A percentile compares a stretch with the other conserved stretches of the same genome.
Conservation (phyloP, 2,113 vertebrate genomes). For the Dasyurus viverrinus region DNA sequence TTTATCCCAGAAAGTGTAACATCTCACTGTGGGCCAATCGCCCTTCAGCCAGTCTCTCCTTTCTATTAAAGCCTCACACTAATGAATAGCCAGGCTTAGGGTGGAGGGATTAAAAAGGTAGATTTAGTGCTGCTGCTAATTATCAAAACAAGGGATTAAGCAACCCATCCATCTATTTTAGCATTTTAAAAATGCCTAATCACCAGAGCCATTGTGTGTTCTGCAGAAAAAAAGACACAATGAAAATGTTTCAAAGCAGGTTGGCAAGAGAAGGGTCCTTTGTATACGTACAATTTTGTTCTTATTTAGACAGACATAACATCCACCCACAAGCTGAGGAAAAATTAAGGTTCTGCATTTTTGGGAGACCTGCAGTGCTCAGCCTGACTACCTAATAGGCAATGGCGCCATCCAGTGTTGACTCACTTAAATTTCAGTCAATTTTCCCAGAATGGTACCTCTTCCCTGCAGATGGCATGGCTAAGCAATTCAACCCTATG, state of each 20-base stretch:
- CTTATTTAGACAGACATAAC: not conserved
- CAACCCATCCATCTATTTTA: not conserved
- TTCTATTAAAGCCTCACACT: conserved; percentile 4
- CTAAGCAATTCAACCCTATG: not conserved
- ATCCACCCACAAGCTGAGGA: not conserved
- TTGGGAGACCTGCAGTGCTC: not conserved
- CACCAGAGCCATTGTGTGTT: not conserved
- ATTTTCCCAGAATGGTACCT: not conserved
- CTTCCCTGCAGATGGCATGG: not conserved
- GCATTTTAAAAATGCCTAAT: not conserved
- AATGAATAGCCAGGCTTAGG: conserved; percentile 24
- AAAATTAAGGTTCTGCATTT: conserved; percentile 14
- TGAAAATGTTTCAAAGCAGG: not conserved
- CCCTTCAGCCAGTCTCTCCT: not conserved
- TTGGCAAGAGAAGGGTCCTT: not conserved
- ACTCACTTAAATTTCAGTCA: not conserved
- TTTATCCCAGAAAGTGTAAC: not conserved
- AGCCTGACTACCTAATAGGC: not conserved
- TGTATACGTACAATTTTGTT: not conserved
- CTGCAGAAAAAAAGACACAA: not conserved
- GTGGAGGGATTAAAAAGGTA: conserved; percentile 11
- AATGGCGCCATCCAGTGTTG: not conserved
- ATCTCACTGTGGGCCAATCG: not conserved
- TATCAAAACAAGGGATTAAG: conserved; percentile 10
- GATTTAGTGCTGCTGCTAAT: conserved; percentile 4